A percentile compares a stretch with the other conserved stretches of the same genome.
Evolutionary conservation across 2,888 invertebrate species (phyloP).

Genomic region (Stramonita haemastoma): DNA sequence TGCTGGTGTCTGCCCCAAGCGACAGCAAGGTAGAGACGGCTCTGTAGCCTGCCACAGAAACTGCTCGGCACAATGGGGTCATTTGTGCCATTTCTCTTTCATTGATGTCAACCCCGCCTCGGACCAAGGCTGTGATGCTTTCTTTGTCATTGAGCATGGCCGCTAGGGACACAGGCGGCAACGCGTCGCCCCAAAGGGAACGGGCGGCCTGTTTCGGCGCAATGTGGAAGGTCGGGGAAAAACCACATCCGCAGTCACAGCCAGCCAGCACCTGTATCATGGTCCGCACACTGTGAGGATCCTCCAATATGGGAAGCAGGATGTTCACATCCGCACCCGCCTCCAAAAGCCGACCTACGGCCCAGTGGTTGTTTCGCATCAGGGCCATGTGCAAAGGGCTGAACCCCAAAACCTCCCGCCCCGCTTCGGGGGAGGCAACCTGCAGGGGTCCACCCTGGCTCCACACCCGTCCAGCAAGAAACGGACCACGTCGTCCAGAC

Average conservation of each 20-base stretch:
- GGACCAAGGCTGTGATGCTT: neutral
- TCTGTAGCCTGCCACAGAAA: neutral
- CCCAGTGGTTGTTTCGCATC: neutral
- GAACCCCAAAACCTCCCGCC: neutral
- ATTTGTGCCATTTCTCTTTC: neutral
- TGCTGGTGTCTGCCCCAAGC: neutral
- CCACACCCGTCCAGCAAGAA: neutral
- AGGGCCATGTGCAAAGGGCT: slow-evolving; percentile 11
- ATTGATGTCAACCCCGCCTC: neutral
- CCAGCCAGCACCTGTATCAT: neutral
- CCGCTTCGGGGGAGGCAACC: neutral
- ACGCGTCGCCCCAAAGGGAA: too few species aligned
- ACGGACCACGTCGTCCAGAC: neutral
- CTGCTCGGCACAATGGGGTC: neutral
- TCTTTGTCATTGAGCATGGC: neutral
- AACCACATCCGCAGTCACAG: neutral
- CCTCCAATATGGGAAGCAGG: neutral
- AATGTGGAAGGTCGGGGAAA: neutral
- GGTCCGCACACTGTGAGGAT: neutral
- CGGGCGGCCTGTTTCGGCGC: too few species aligned
- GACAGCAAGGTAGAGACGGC: neutral
- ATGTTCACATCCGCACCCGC: neutral
- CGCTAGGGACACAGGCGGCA: neutral
- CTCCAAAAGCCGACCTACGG: neutral
- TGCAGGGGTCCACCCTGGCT: neutral